phyloP scores from a whole-genome alignment of 2,888 invertebrate species.

The Euproctis similis region DNA sequence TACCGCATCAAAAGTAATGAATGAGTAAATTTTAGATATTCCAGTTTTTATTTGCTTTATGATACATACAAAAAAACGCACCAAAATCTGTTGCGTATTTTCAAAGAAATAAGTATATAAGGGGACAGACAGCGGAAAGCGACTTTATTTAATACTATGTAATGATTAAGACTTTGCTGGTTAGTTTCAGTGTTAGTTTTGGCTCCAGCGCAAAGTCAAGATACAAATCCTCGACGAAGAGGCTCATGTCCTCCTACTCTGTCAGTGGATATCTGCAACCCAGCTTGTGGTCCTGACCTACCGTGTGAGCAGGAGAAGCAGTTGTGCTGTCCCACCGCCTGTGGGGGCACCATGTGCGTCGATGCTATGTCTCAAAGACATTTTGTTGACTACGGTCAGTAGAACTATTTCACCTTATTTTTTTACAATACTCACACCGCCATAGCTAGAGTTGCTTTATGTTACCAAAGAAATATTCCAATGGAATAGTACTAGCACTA shows the following conservation, averaged over 20 bases:
- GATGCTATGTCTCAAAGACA: conserved; percentile 54
- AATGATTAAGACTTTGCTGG: too few species aligned
- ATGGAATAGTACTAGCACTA: too few species aligned
- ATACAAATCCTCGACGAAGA: conserved; percentile 11
- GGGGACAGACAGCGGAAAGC: too few species aligned
- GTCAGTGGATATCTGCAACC: conserved; percentile 63
- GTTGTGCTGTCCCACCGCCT: conserved; percentile 64
- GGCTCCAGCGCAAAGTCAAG: conserved; percentile 4
- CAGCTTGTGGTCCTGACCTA: conserved; percentile 47
- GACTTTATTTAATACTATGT: too few species aligned
- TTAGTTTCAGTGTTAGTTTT: conserved; percentile 20
- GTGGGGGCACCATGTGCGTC: conserved; percentile 66
- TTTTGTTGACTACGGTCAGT: conserved; percentile 48
- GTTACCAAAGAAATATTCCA: too few species aligned
- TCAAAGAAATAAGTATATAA: too few species aligned
- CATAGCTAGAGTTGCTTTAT: neutral
- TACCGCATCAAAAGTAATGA: too few species aligned
- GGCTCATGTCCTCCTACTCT: conserved; percentile 75
- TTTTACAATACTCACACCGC: neutral
- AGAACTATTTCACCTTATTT: neutral
- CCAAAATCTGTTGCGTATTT: too few species aligned
- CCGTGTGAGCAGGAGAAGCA: conserved; percentile 46
- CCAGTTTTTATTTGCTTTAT: too few species aligned
- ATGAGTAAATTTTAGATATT: too few species aligned
- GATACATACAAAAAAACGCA: too few species aligned